Conservation (phyloP, 2,797 vertebrate species). For the Anguilla marmorata region DNA sequence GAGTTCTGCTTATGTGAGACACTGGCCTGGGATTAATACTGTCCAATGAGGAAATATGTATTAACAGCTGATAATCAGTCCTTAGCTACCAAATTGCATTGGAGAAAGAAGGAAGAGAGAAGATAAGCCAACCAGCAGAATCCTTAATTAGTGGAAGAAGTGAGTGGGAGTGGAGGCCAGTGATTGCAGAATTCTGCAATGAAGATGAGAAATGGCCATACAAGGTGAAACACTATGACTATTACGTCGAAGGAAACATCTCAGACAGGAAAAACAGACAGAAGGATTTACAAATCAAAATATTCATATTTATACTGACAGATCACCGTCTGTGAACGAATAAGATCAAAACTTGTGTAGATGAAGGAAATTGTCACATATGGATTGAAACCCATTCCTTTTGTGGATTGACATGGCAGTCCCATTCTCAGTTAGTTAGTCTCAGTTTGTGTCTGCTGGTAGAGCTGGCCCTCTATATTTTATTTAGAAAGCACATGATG, state of each 20-base stretch:
- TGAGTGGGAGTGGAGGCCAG: neutral
- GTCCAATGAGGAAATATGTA: neutral
- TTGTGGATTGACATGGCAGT: neutral
- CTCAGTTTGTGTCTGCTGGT: neutral
- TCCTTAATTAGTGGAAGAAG: neutral
- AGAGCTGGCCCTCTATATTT: neutral
- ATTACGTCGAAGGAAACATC: neutral
- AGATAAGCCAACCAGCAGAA: neutral
- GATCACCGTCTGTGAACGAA: neutral
- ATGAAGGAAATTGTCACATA: neutral
- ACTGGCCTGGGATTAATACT: neutral
- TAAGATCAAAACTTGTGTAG: neutral
- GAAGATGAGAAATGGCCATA: neutral
- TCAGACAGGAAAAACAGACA: neutral
- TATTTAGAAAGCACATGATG: neutral
- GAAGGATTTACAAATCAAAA: neutral
- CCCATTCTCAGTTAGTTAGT: neutral
- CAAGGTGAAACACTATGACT: neutral
- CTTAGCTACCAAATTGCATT: neutral
- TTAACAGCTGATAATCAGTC: neutral
- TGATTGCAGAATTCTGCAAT: neutral
- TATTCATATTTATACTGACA: neutral
- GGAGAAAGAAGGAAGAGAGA: neutral
- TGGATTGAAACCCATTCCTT: neutral
- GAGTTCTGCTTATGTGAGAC: neutral